Conservation (phyloP, 2,113 vertebrate species). For the Toxotes chatareus region DNA sequence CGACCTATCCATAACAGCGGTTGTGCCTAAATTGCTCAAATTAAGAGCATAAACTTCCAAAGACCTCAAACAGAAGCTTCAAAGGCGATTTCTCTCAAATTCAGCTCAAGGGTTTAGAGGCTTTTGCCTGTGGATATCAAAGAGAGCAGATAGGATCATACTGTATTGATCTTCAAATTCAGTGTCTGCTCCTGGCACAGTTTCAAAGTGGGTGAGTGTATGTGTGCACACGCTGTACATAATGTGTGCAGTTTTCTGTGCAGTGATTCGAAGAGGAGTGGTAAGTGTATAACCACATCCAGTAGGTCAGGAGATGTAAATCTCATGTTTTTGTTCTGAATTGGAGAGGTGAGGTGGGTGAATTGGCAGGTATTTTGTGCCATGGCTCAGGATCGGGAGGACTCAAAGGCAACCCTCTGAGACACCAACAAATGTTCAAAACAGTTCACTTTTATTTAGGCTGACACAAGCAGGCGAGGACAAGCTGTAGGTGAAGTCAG, state of each 20-base stretch:
- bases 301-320: background rate
- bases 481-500: background rate
- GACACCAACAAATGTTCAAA: background rate
- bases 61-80: slow-evolving; percentile 39
- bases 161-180: slow-evolving; percentile 68
- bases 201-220: slow-evolving; percentile 48
- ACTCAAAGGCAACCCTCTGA: background rate
- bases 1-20: slow-evolving; percentile 28
- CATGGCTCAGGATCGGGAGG: background rate
- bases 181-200: slow-evolving; percentile 29
- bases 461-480: background rate
- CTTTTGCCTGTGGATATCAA: slow-evolving; percentile 58
- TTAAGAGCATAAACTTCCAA: slow-evolving; percentile 52
- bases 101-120: slow-evolving; percentile 46
- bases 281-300: background rate
- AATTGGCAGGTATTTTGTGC: background rate
- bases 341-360: background rate
- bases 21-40: slow-evolving; percentile 58
- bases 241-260: slow-evolving; percentile 28
- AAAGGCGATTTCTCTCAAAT: slow-evolving; percentile 56
- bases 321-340: background rate
- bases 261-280: slow-evolving; percentile 1
- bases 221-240: slow-evolving; percentile 19
- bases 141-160: slow-evolving; percentile 56
- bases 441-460: background rate